Evolutionary conservation across 2,113 vertebrate species (phyloP), one percentile per base, ranked within the genome.

Genomic region (Ailurus styani): DNA sequence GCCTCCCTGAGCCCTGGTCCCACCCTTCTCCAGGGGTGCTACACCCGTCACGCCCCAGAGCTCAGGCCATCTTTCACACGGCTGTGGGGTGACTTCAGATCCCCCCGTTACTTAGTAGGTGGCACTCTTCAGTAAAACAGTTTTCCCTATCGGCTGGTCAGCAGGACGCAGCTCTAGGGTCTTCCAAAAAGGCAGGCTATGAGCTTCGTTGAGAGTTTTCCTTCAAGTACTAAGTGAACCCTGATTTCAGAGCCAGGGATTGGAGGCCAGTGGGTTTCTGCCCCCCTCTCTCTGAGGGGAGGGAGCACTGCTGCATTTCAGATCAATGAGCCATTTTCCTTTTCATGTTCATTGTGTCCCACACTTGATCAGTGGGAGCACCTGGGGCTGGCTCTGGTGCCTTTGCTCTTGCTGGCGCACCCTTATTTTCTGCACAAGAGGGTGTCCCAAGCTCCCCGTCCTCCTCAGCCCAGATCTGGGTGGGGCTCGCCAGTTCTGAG

Each of bases 11-110:
- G 25, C 42, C 42, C 27, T 37, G 34, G 50, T 40, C 47, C 62
- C 21, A 15, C 64, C 85, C 29, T 40, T 7, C 66, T 4, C 68
- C 18, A 0, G 12, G 23, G 70, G 50, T 50, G 1, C 52, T 42
- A 14, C 2, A 6, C 29, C 86, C 52, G 25, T 47, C 7, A 25
- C 1, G 2, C 2, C 6, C 13, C 3, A 3, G 7, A 10, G 7
- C n/a, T n/a, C 12, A 45, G 11, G 21, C 27, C 12, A 5, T 47
- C 14, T 7, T 7, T 75, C 54, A n/a, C 37, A 18, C 1, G 20
- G 23, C 12, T 34, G 70, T 17, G 21, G 21, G 23, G 18, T 3
- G 25, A 37, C 25, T 29, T 27, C 42, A 29, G 25, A 27, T 13
- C 70, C 72, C 10, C 62, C 57, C 18, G 17, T 7, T 29, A 8